Base-by-base conservation (phyloP, 2,888 invertebrate species). In the Ophion ventricosus region DNA sequence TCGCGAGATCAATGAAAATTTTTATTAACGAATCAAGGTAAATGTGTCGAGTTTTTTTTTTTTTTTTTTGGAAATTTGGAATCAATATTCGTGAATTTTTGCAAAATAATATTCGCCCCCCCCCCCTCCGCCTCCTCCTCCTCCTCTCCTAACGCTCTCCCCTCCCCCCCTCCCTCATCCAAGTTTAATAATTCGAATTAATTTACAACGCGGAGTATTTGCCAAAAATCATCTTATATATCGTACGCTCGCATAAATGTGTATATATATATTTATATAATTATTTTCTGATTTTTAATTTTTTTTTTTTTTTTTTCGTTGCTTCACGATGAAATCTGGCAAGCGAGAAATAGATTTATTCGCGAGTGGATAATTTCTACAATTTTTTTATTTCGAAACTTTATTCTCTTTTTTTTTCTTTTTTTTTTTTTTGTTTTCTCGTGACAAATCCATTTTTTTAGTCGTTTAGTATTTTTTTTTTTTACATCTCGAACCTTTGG, bases 261-360 rank as follows among this genome's bases (percentile, higher is more conserved):
- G 23, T 43, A n/a, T 20, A 20, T 11, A 43, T 29, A 43, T 43
- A 43, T 20, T 14, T 11, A 23, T 29, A 43, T 4, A 43, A 49
- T 49, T 43, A 10, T 40, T 26, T 40, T 7, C 2, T 17, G 14
- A 29, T 29, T 56, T 40, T 54, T 63, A 35, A 10, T 49, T 61
- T 49, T 20, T 69, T 49, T 4, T 77, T 57, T 29, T 23, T 61
- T 61, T 70, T 63, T 73, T 80, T 85, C 83, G 83, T 83, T 85
- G 80, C 73, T 56, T 78, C 35, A 74, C 64, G 77, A 77, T 73
- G 72, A 77, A 49, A 67, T 78, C 54, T 35, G 43, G 54, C 84
- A 59, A 81, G 84, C 81, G 75, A 81, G 69, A 35, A 69, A 76
- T 77, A 79, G 72, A 72, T 61, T 75, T 77, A 70, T 81, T 73